These are phyloP conservation scores for Orbicella faveolata DNA, from an alignment of 64 coral and sea anemone genomes.

Conservation along the genomic window DNA sequence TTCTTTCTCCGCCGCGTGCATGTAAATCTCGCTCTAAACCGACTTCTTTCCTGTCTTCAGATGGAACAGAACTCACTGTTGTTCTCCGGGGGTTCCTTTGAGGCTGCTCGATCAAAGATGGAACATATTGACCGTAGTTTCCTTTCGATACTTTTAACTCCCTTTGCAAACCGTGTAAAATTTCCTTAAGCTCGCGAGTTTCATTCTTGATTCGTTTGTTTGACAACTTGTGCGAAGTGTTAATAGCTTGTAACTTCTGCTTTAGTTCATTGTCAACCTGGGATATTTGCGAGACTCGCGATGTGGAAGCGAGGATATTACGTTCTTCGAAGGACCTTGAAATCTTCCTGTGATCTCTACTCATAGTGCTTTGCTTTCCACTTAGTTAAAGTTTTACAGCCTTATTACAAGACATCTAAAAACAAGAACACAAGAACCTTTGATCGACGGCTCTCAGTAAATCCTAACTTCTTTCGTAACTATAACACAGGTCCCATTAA, in stretches of 20 bases:
- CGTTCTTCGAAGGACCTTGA: conserved; percentile 23
- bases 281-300: conserved; percentile 15
- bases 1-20: neutral
- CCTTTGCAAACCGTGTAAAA: conserved; percentile 65
- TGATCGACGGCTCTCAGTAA: neutral
- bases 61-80: conserved; percentile 36
- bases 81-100: conserved; percentile 30
- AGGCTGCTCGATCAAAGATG: conserved; percentile 58
- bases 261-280: conserved; percentile 77
- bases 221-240: conserved; percentile 80
- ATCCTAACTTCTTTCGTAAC: conserved; percentile 7
- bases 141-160: conserved; percentile 60
- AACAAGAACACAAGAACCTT: neutral
- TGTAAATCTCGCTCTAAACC: neutral
- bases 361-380: conserved; percentile 35
- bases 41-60: conserved; percentile 50
- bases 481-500: neutral
- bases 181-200: conserved; percentile 66
- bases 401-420: neutral
- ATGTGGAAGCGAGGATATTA: conserved; percentile 1
- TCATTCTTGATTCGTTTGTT: conserved; percentile 71
- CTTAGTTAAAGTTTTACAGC: neutral
- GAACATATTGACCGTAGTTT: conserved; percentile 40
- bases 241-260: conserved; percentile 73
- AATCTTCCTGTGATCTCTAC: conserved; percentile 43